Percentiles rank a stretch among this genome's conserved stretches.
Evolutionary conservation across 2,113 vertebrate genomes (phyloP).

Genomic region (Ptilorrhoa leucosticta): DNA sequence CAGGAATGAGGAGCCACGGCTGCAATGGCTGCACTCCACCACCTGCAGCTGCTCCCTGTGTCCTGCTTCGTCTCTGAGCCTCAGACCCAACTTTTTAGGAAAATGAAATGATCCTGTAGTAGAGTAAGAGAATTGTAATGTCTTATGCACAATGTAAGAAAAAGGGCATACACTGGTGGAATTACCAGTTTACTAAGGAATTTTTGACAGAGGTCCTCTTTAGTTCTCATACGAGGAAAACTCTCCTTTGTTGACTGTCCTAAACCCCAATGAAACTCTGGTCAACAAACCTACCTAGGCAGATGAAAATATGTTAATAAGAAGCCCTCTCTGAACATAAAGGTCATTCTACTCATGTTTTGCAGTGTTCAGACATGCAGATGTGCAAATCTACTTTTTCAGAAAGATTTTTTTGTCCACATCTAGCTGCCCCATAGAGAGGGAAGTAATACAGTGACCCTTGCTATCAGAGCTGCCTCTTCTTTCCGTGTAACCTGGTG

Average conservation of each 20-base stretch:
- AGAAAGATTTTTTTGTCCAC: background rate
- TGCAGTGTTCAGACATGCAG: background rate
- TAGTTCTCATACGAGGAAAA: background rate
- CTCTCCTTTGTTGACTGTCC: background rate
- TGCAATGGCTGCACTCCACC: background rate
- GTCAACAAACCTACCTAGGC: background rate
- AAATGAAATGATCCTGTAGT: background rate
- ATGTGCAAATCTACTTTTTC: background rate
- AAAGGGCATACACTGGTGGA: background rate
- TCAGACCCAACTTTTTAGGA: background rate
- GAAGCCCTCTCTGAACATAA: background rate
- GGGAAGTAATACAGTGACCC: background rate
- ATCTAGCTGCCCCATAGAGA: background rate
- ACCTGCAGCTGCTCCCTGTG: background rate
- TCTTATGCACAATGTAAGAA: background rate
- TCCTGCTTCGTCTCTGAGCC: background rate
- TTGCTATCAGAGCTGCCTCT: fast-evolving
- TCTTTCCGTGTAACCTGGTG: background rate
- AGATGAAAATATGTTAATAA: background rate
- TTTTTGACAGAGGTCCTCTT: background rate
- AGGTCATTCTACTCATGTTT: background rate
- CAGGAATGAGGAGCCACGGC: fast-evolving
- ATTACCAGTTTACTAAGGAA: background rate
- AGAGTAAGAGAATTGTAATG: background rate
- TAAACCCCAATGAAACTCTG: background rate